Conservation (phyloP, 2,797 vertebrate genomes). For the Pangasius krempfi region DNA sequence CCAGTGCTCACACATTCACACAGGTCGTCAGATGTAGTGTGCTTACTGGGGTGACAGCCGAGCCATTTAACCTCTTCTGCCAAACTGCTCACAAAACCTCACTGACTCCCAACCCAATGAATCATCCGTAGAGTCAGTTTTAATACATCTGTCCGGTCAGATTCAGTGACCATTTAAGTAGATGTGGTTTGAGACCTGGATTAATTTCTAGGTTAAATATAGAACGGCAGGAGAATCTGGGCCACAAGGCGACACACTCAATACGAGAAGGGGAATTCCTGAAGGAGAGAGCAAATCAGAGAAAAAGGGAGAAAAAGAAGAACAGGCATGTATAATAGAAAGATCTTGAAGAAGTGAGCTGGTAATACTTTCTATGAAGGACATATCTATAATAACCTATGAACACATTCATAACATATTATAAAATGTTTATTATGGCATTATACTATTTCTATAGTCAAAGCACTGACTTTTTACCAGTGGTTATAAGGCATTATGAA, state of each 20-base stretch:
- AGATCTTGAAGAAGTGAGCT: background rate
- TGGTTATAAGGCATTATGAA: background rate
- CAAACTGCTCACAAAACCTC: conserved; percentile 29
- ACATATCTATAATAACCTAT: background rate
- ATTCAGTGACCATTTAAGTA: conserved; percentile 36
- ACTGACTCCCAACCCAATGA: conserved; percentile 31
- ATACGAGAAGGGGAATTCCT: conserved; percentile 28
- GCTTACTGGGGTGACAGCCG: conserved; percentile 36
- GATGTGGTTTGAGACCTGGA: conserved; percentile 43
- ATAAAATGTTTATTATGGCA: background rate
- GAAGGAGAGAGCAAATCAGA: conserved; percentile 25
- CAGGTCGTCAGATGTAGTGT: background rate
- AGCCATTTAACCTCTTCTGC: conserved; percentile 36
- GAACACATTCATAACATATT: background rate
- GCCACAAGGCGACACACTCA: conserved; percentile 45
- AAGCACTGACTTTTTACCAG: background rate
- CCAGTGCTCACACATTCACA: conserved; percentile 18
- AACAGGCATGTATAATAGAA: background rate
- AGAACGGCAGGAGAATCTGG: conserved; percentile 51
- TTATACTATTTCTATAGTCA: background rate
- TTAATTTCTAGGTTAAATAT: conserved; percentile 55
- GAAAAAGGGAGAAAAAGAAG: conserved; percentile 9
- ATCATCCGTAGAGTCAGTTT: conserved; percentile 21
- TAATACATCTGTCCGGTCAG: conserved; percentile 25
- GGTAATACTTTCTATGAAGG: background rate